Percentiles rank a stretch among this genome's conserved stretches.
These are phyloP conservation scores for Trichonephila inaurata DNA, from an alignment of 1,140 invertebrate species.

Conservation along the genomic window DNA sequence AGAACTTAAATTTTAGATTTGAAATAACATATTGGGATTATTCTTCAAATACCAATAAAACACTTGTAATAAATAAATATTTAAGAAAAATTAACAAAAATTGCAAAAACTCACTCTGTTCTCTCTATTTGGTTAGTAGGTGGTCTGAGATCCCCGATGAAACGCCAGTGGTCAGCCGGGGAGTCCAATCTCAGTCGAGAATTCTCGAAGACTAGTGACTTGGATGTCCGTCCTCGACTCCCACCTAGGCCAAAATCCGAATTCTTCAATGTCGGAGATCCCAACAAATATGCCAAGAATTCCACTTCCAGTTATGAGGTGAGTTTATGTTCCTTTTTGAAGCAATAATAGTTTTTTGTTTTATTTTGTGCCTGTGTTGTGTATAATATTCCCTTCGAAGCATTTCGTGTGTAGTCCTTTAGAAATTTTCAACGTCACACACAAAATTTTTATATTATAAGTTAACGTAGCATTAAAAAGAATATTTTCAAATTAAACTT, in stretches of 20 bases:
- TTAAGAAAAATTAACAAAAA: too few species aligned
- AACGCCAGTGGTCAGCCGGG: slow-evolving; percentile 73
- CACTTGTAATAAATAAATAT: too few species aligned
- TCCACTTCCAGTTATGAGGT: slow-evolving; percentile 63
- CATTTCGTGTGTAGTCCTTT: too few species aligned
- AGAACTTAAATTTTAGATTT: too few species aligned
- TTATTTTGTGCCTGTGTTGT: background rate
- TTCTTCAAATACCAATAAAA: too few species aligned
- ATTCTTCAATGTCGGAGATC: slow-evolving; percentile 73
- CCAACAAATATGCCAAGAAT: slow-evolving; percentile 58
- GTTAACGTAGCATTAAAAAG: too few species aligned
- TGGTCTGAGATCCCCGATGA: slow-evolving; percentile 68
- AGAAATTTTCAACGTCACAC: too few species aligned
- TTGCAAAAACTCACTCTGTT: too few species aligned
- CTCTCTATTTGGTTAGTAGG: slow-evolving; percentile 22
- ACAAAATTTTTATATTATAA: too few species aligned
- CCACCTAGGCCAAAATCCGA: slow-evolving; percentile 75
- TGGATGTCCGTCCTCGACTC: slow-evolving; percentile 69
- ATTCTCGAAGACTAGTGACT: slow-evolving; percentile 66
- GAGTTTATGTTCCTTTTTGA: background rate
- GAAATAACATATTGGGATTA: too few species aligned
- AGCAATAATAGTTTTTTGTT: background rate
- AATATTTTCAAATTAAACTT: too few species aligned
- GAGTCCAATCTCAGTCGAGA: slow-evolving; percentile 70
- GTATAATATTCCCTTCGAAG: too few species aligned